These are phyloP conservation scores for Melipona bicolor DNA, from an alignment of 2,888 invertebrate species.

Conservation along the genomic window DNA sequence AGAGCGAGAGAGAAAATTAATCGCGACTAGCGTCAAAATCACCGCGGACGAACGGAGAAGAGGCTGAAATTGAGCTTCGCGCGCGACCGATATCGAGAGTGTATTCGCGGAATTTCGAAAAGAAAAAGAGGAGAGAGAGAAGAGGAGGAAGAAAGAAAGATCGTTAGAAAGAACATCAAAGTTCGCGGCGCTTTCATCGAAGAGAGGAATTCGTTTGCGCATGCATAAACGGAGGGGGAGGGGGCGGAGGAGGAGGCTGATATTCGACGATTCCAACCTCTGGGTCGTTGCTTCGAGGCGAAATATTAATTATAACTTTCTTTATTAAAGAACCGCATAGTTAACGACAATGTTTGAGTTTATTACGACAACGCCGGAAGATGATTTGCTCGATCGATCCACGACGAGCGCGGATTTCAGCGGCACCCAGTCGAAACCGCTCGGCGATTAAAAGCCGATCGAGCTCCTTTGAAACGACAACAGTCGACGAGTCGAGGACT, in stretches of 20 bases:
- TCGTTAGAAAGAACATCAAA: slow-evolving; percentile 5
- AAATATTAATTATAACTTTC: slow-evolving; percentile 63
- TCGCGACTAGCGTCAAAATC: slow-evolving; percentile 4
- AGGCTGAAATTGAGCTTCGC: too few relatives aligned
- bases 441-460: background rate
- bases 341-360: slow-evolving; percentile 54
- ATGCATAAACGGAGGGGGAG: slow-evolving; percentile 7
- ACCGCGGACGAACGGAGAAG: background rate
- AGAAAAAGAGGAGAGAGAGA: background rate
- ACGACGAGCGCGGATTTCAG: slow-evolving; percentile 18
- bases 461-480: background rate
- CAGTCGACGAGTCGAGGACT: background rate
- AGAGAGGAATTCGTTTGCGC: slow-evolving; percentile 39
- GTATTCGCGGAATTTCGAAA: slow-evolving; percentile 23
- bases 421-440: background rate
- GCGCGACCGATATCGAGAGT: background rate
- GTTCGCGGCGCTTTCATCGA: slow-evolving; percentile 10
- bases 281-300: slow-evolving; percentile 20
- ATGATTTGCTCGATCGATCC: slow-evolving; percentile 49
- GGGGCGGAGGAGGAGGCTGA: background rate
- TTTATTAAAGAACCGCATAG: slow-evolving; percentile 51
- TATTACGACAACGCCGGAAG: slow-evolving; percentile 39
- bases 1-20: slow-evolving; percentile 12
- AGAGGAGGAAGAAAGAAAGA: background rate
- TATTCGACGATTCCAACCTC: background rate